A percentile compares a stretch with the other conserved stretches of the same genome.
These are phyloP conservation scores for Cricetomys ansorgei DNA, from an alignment of 2,113 vertebrate species.

Conservation along the genomic window DNA sequence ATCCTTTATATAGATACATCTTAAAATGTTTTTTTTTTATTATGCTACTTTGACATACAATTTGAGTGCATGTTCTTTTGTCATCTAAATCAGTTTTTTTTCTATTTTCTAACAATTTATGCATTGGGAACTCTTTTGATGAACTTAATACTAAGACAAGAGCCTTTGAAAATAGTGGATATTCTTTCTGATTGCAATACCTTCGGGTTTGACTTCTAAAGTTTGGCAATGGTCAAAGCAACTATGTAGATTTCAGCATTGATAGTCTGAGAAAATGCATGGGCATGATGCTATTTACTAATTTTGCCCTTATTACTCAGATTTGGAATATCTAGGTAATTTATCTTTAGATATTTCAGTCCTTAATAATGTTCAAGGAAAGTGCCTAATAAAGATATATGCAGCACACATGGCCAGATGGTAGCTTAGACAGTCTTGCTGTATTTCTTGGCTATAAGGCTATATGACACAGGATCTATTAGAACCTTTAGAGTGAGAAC, in stretches of 20 bases:
- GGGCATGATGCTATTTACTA: constrained; percentile 18
- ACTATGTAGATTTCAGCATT: constrained; percentile 2
- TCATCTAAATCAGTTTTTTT: constrained; percentile 44
- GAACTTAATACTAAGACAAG: constrained; percentile 55
- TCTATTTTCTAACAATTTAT: constrained; percentile 54
- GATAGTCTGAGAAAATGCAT: constrained; percentile 27
- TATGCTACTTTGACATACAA: constrained; percentile 43
- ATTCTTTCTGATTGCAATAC: constrained; percentile 34
- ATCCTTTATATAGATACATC: constrained; percentile 42
- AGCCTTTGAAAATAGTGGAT: background rate
- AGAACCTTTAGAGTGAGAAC: background rate
- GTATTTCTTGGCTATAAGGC: background rate
- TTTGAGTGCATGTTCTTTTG: constrained; percentile 44
- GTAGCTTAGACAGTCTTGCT: constrained; percentile 28
- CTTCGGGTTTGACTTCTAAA: constrained; percentile 55
- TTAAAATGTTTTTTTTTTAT: constrained; percentile 55
- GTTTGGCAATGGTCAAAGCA: constrained; percentile 28
- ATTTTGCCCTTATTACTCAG: background rate
- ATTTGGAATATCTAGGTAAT: constrained; percentile 31
- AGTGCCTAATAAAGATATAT: constrained; percentile 11
- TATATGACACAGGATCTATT: background rate
- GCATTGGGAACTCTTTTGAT: constrained; percentile 50
- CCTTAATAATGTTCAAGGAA: constrained; percentile 32
- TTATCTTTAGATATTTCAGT: constrained; percentile 13
- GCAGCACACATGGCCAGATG: background rate